Conservation (phyloP, 1,140 invertebrate genomes). For the Tyrophagus putrescentiae region DNA sequence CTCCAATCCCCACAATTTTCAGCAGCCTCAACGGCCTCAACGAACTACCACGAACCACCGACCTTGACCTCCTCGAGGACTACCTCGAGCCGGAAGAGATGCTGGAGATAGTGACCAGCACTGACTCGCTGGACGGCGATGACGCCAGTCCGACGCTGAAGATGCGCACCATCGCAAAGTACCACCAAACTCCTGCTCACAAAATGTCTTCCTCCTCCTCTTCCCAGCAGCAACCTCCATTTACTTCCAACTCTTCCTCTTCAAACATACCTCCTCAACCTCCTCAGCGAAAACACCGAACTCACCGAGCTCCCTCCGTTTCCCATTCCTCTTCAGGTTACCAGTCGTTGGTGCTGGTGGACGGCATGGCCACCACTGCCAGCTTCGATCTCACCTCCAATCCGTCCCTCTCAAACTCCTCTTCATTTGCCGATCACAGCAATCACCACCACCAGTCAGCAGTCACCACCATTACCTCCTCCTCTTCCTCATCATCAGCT, state of each 20-base stretch:
- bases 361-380: background rate
- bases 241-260: background rate
- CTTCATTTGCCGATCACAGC: conserved; percentile 2
- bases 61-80: conserved; percentile 9
- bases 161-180: conserved; percentile 8
- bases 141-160: background rate
- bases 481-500: background rate
- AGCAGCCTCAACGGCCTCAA: too few relatives aligned
- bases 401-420: conserved; percentile 4
- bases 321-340: conserved; percentile 3
- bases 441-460: background rate
- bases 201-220: too few relatives aligned
- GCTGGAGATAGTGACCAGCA: conserved; percentile 9
- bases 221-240: background rate
- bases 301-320: background rate
- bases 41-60: too few relatives aligned
- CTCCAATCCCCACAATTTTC: too few relatives aligned
- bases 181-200: conserved; percentile 2
- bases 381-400: background rate
- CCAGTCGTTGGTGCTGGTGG: background rate
- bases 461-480: too few relatives aligned
- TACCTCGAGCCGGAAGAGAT: conserved; percentile 13
- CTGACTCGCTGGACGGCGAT: background rate
- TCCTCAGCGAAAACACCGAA: background rate
- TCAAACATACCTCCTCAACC: background rate